phyloP scores from a whole-genome alignment of 2,888 invertebrate genomes.

The Orthosia incerta region DNA sequence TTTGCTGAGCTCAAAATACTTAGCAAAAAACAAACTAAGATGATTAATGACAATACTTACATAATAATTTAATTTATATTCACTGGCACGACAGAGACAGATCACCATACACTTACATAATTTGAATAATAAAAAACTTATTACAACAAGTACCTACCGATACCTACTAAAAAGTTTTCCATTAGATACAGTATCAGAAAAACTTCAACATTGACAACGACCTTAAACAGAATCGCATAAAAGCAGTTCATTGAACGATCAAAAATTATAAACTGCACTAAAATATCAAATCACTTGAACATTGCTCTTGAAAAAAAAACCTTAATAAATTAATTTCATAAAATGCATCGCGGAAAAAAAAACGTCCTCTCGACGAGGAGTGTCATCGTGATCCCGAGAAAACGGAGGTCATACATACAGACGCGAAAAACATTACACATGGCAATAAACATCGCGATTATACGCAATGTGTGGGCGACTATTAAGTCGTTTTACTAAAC shows the following conservation, averaged over 20 bases:
- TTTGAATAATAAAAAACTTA: conserved; percentile 32
- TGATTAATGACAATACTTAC: conserved; percentile 41
- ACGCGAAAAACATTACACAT: conserved; percentile 27
- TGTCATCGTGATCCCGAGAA: conserved; percentile 37
- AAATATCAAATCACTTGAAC: conserved; percentile 29
- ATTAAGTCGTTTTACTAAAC: conserved; percentile 43
- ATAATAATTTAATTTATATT: conserved; percentile 22
- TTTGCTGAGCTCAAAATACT: background rate
- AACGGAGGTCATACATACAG: conserved; percentile 33
- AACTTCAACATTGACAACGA: conserved; percentile 32
- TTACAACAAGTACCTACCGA: background rate
- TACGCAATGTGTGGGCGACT: conserved; percentile 53
- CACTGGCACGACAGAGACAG: conserved; percentile 26
- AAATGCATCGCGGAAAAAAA: conserved; percentile 45
- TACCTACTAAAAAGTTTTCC: background rate
- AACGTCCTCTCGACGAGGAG: conserved; percentile 15
- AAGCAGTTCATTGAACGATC: conserved; percentile 40
- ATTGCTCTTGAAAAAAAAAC: background rate
- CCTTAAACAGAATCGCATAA: conserved; percentile 11
- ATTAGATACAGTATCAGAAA: conserved; percentile 1
- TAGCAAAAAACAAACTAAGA: background rate
- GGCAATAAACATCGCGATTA: conserved; percentile 38
- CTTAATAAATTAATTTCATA: conserved; percentile 27
- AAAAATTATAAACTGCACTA: conserved; percentile 41
- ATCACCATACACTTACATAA: conserved; percentile 29